A percentile compares a stretch with the other conserved stretches of the same genome.
Conservation (phyloP, 2,797 vertebrate species). For the Coregonus ussuriensis region DNA sequence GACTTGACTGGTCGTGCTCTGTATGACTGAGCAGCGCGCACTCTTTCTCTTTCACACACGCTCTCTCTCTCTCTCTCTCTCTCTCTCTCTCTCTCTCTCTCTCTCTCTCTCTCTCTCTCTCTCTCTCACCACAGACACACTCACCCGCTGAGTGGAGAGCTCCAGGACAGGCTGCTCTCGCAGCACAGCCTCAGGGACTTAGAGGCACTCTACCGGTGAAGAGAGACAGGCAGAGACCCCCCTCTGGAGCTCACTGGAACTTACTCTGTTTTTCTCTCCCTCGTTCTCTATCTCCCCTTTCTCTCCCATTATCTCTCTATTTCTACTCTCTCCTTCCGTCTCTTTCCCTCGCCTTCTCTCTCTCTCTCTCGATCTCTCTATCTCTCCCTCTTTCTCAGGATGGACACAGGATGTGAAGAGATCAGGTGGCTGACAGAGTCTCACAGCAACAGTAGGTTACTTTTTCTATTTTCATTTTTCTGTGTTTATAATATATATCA, state of each 20-base stretch:
- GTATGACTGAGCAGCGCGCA: constrained; percentile 39
- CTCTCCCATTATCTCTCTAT: neutral
- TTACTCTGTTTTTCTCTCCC: constrained; percentile 14
- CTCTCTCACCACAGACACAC: constrained; percentile 4
- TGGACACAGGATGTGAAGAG: neutral
- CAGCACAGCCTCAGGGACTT: neutral
- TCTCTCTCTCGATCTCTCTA: neutral
- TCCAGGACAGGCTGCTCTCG: neutral
- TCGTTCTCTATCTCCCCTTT: neutral
- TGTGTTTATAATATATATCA: neutral
- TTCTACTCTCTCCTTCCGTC: neutral
- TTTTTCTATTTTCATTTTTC: neutral
- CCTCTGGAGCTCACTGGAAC: constrained; percentile 12
- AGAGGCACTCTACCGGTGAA: neutral
- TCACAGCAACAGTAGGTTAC: constrained; percentile 8
- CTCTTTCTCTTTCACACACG: constrained; percentile 14
- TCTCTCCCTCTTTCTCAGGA: neutral
- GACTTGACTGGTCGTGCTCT: constrained; percentile 40
- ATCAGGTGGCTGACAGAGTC: constrained; percentile 2
- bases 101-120: constrained; percentile 7
- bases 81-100: neutral
- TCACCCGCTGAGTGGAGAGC: neutral
- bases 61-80: constrained; percentile 10
- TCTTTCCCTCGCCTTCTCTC: neutral
- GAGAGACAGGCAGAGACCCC: neutral